These are phyloP conservation scores for Aplodontia rufa DNA, from an alignment of 2,113 vertebrate species.

Conservation along the genomic window DNA sequence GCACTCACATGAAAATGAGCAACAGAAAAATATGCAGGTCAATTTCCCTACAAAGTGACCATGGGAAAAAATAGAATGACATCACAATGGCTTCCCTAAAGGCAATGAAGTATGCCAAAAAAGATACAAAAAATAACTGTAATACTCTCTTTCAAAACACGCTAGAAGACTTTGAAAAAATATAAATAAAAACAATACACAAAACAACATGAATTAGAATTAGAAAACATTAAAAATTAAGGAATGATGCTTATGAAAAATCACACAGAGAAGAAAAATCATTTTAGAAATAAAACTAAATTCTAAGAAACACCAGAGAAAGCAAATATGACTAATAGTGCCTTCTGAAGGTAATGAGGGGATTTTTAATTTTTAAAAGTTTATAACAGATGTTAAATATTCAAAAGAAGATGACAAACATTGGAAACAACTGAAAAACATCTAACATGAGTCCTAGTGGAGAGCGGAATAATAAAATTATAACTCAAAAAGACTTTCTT, in stretches of 20 bases:
- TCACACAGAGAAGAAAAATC: not conserved
- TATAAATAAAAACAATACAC: not conserved
- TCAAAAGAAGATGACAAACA: not conserved
- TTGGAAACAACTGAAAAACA: not conserved
- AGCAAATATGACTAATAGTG: not conserved
- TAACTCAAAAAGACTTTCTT: not conserved
- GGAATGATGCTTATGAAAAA: not conserved
- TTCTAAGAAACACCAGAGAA: not conserved
- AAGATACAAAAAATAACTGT: not conserved
- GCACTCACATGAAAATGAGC: not conserved
- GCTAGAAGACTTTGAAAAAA: conserved; percentile 18
- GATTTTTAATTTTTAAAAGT: not conserved
- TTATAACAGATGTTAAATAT: not conserved
- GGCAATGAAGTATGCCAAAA: not conserved
- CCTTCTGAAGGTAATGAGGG: not conserved
- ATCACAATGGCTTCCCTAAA: not conserved
- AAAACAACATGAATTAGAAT: not conserved
- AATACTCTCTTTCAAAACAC: conserved; percentile 12
- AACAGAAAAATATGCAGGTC: not conserved
- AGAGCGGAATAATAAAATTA: not conserved
- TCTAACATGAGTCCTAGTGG: not conserved
- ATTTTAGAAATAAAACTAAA: conserved; percentile 35
- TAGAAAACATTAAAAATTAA: not conserved
- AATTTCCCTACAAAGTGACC: not conserved
- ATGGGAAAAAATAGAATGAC: not conserved